These are phyloP conservation scores for Hylaea fasciaria DNA, from an alignment of 2,888 invertebrate genomes.

Conservation along the genomic window DNA sequence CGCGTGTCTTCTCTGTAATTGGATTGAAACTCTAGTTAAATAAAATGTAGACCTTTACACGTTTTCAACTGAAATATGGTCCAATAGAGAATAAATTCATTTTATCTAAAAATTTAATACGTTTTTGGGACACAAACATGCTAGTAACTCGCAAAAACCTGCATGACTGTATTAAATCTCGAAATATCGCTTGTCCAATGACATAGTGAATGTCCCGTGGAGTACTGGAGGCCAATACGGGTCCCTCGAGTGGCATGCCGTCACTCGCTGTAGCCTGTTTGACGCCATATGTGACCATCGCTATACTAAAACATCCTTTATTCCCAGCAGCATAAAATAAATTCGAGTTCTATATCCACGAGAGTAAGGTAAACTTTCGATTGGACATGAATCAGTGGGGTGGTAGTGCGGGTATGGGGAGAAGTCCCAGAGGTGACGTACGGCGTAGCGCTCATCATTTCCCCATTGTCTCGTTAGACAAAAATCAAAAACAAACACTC, in stretches of 20 bases:
- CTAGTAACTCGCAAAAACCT: constrained; percentile 6
- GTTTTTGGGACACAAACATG: background rate
- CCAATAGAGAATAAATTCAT: background rate
- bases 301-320: constrained; percentile 59
- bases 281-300: constrained; percentile 78
- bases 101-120: background rate
- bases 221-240: constrained; percentile 75
- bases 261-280: constrained; percentile 80
- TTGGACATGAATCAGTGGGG: constrained; percentile 53
- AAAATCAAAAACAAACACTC: constrained; percentile 85
- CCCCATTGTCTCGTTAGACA: constrained; percentile 85
- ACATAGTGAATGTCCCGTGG: constrained; percentile 68
- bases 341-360: constrained; percentile 56
- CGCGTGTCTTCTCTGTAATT: constrained; percentile 39
- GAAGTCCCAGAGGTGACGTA: constrained; percentile 81
- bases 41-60: background rate
- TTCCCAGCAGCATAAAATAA: constrained; percentile 48
- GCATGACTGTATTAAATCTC: constrained; percentile 56
- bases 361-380: constrained; percentile 61
- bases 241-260: constrained; percentile 79
- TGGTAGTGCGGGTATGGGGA: constrained; percentile 71
- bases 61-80: background rate
- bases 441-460: constrained; percentile 82
- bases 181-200: constrained; percentile 62
- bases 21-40: constrained; percentile 20